Evolutionary conservation across 2,888 invertebrate species (phyloP), one percentile per base, ranked within the genome.

Genomic region (Phalera bucephala): DNA sequence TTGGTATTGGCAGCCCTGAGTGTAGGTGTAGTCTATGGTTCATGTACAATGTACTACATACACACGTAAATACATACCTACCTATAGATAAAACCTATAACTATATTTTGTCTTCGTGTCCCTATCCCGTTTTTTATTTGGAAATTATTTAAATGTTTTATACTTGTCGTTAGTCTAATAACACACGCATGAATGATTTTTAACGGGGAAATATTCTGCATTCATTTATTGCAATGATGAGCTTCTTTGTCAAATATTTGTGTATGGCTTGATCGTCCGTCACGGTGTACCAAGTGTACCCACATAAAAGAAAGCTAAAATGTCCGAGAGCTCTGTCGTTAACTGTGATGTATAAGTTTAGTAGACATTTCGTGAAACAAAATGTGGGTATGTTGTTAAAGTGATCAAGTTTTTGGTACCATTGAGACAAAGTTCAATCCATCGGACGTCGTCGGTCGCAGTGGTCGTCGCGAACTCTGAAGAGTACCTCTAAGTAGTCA

Each of bases 61-160:
- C n/a, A n/a, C n/a, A n/a, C n/a, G n/a, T n/a, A n/a, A n/a, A n/a
- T n/a, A n/a, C n/a, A n/a, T n/a, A n/a, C n/a, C n/a, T n/a, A n/a
- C n/a, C n/a, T n/a, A n/a, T n/a, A n/a, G n/a, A n/a, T n/a, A n/a
- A n/a, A n/a, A n/a, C n/a, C n/a, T n/a, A n/a, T n/a, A n/a, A n/a
- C n/a, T n/a, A n/a, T n/a, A 54, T 52, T 53, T 68, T 72, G 75
- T 62, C 73, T 74, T 72, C 72, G 73, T 74, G 75, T 77, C 70
- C 60, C 52, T 54, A 41, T 40, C 52, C 49, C 60, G 48, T 53
- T 58, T 65, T 64, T 50, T 56, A 49, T 40, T 54, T 56, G 41
- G 44, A 36, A 54, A 44, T 41, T 47, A 3, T 52, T 55, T 54
- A 46, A 55, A 57, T 58, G 35, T 43, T 38, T 13, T 49, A 26